Evolutionary conservation across 2,888 invertebrate species (phyloP).

Genomic region (Octonoba sinensis): DNA sequence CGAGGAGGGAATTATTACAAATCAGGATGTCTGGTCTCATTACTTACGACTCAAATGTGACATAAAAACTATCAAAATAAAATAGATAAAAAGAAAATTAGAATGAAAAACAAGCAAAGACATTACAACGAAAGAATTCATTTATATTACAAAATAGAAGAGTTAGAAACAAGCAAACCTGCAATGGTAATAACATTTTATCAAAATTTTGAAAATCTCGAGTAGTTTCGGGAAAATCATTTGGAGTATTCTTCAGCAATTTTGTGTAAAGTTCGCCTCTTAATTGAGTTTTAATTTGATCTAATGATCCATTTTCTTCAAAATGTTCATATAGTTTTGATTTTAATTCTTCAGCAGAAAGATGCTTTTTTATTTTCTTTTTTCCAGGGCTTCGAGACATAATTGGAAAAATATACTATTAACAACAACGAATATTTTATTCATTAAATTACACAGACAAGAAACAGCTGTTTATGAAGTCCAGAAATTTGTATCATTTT

Average conservation of each 20-base stretch:
- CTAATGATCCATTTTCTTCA: constrained; percentile 39
- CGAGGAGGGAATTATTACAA: too few species aligned
- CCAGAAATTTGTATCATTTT: neutral
- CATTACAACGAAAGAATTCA: neutral
- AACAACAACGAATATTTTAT: too few species aligned
- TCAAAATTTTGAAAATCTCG: constrained; percentile 20
- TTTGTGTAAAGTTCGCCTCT: constrained; percentile 43
- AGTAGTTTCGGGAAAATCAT: neutral
- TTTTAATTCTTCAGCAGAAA: constrained; percentile 51
- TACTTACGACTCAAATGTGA: too few species aligned
- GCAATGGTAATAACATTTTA: constrained; percentile 32
- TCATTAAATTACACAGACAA: neutral
- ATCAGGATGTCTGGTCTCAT: too few species aligned
- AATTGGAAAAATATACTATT: too few species aligned
- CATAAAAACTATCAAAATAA: too few species aligned
- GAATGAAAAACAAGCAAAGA: neutral
- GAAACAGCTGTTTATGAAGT: neutral
- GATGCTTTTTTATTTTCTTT: constrained; percentile 11
- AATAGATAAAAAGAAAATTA: too few species aligned
- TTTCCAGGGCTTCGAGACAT: constrained; percentile 30
- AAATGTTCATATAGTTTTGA: constrained; percentile 49
- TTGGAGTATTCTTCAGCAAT: constrained; percentile 35
- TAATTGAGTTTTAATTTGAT: constrained; percentile 35
- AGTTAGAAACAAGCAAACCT: constrained; percentile 7
- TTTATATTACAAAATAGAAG: neutral